Conservation (phyloP, 2,113 vertebrate genomes). For the Oceanites oceanicus region DNA sequence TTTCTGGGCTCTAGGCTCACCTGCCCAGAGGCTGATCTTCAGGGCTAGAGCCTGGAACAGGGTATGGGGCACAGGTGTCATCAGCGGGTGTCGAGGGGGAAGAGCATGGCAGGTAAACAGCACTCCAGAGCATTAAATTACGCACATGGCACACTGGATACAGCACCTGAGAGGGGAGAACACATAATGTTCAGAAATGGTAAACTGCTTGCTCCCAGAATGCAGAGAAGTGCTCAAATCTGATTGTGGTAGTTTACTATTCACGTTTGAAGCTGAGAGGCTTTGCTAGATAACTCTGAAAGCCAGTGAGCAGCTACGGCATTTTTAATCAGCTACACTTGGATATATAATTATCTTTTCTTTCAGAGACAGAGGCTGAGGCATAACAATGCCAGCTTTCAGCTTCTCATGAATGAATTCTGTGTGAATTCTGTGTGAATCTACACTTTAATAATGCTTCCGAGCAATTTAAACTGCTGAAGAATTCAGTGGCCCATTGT, state of each 20-base stretch:
- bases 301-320: neutral
- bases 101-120: conserved; percentile 93
- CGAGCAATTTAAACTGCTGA: neutral
- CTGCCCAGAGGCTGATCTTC: conserved; percentile 91
- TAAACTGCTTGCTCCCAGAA: neutral
- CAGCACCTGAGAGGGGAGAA: conserved; percentile 81
- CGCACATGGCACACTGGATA: conserved; percentile 96
- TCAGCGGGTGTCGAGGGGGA: conserved; percentile 92
- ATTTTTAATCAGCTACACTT: neutral
- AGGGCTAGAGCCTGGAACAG: conserved; percentile 82
- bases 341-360: neutral
- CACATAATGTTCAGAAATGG: neutral
- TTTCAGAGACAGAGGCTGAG: neutral
- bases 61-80: conserved; percentile 91
- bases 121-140: conserved; percentile 96
- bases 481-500: neutral
- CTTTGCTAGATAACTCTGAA: neutral
- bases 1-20: conserved; percentile 79
- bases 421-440: neutral
- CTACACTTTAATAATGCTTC: neutral
- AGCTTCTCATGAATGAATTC: neutral
- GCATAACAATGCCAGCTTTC: neutral
- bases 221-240: neutral
- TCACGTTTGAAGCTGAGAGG: neutral
- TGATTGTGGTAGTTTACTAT: neutral